Conservation (phyloP, 2,113 vertebrate genomes). For the Coturnix japonica region DNA sequence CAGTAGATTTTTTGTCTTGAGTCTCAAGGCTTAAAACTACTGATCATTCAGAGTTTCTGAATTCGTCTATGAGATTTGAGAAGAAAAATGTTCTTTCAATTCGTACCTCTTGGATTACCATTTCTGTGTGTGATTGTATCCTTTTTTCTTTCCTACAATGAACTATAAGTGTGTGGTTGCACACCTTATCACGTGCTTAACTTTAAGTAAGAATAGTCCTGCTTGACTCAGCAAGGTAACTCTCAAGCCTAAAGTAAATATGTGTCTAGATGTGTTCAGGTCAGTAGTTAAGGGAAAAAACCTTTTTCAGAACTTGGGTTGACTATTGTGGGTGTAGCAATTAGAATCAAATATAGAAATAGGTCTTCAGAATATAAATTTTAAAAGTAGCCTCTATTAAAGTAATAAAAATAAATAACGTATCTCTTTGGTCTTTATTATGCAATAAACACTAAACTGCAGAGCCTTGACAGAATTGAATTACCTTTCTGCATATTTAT, state of each 20-base stretch:
- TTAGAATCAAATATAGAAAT: background rate
- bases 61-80: background rate
- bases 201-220: background rate
- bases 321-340: background rate
- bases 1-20: background rate
- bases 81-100: background rate
- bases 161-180: background rate
- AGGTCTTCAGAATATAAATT: background rate
- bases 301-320: background rate
- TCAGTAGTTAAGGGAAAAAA: background rate
- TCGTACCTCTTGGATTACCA: background rate
- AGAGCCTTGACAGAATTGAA: background rate
- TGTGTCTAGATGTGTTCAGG: background rate
- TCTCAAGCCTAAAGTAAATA: background rate
- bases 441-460: background rate
- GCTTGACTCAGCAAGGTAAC: background rate
- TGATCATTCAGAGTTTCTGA: background rate
- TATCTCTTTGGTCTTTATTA: background rate
- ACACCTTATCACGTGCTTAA: background rate
- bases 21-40: background rate
- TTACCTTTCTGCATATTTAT: background rate
- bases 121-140: rapidly evolving
- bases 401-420: background rate
- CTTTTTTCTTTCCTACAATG: background rate
- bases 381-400: background rate